A percentile compares a stretch with the other conserved stretches of the same genome.
phyloP scores from a whole-genome alignment of 2,888 invertebrate species.

The Loripinus fragilis region DNA sequence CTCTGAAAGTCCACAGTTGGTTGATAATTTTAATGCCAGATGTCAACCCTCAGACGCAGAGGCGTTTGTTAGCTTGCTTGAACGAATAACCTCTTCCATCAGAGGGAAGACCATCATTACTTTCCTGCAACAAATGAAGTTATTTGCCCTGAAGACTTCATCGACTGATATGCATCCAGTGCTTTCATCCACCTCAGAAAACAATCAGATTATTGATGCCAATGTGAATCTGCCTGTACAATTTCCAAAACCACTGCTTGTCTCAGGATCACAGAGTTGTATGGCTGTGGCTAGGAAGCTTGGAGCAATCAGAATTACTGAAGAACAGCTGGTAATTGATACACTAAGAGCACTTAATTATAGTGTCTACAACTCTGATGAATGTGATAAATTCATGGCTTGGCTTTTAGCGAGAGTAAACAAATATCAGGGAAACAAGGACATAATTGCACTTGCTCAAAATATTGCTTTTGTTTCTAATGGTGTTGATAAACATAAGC shows the following conservation, averaged over 20 bases:
- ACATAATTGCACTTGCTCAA: background rate
- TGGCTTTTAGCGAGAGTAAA: background rate
- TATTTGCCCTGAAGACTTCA: background rate
- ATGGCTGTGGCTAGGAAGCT: background rate
- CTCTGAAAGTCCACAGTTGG: too few relatives aligned
- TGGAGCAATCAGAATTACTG: background rate
- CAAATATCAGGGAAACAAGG: background rate
- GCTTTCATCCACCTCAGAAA: background rate
- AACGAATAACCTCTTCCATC: background rate
- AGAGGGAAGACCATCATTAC: background rate
- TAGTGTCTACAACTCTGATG: background rate
- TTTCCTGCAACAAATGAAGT: background rate
- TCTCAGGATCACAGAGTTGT: background rate
- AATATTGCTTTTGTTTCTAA: background rate
- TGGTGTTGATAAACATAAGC: background rate
- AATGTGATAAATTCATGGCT: background rate
- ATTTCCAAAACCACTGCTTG: background rate
- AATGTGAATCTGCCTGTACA: background rate
- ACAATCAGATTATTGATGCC: background rate
- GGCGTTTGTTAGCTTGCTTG: background rate
- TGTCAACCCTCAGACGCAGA: background rate
- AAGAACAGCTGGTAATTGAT: background rate
- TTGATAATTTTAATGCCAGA: background rate
- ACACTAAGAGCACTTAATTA: background rate
- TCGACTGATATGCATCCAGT: background rate